Evolutionary conservation across 2,797 vertebrate genomes (phyloP).

Genomic region (Siniperca obscura): DNA sequence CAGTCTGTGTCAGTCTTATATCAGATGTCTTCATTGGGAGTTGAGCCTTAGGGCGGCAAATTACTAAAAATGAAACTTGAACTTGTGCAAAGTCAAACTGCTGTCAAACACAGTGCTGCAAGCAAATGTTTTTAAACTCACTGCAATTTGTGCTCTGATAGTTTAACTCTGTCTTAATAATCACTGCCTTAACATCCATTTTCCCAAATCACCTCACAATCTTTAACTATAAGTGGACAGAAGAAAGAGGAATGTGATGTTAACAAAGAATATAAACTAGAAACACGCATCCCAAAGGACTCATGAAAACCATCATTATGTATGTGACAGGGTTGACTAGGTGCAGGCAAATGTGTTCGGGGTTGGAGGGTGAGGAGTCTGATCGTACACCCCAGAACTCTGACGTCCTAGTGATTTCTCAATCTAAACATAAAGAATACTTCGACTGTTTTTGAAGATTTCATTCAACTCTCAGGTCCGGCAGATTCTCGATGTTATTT

Average conservation of each 20-base stretch:
- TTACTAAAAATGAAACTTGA: conserved; percentile 36
- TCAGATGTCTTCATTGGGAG: conserved; percentile 37
- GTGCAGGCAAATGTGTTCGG: not conserved
- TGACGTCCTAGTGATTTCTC: no score
- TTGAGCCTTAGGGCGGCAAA: conserved; percentile 33
- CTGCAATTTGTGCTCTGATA: not conserved
- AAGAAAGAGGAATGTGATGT: not conserved
- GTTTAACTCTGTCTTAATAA: not conserved
- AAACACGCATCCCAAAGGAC: not conserved
- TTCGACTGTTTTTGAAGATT: not conserved
- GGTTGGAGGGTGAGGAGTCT: not conserved
- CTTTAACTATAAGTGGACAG: not conserved
- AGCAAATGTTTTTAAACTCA: conserved; percentile 15
- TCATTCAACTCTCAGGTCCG: not conserved
- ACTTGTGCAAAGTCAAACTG: conserved; percentile 41
- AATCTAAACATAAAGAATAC: not conserved
- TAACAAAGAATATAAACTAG: not conserved
- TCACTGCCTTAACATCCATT: not conserved
- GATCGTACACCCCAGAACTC: not conserved
- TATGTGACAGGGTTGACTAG: not conserved
- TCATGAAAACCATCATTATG: not conserved
- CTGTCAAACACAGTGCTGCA: conserved; percentile 30
- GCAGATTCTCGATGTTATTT: not conserved
- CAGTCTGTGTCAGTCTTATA: conserved; percentile 40
- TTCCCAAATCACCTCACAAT: not conserved